These are phyloP conservation scores for Stictonetta naevosa DNA, from an alignment of 2,113 vertebrate species.

Conservation along the genomic window DNA sequence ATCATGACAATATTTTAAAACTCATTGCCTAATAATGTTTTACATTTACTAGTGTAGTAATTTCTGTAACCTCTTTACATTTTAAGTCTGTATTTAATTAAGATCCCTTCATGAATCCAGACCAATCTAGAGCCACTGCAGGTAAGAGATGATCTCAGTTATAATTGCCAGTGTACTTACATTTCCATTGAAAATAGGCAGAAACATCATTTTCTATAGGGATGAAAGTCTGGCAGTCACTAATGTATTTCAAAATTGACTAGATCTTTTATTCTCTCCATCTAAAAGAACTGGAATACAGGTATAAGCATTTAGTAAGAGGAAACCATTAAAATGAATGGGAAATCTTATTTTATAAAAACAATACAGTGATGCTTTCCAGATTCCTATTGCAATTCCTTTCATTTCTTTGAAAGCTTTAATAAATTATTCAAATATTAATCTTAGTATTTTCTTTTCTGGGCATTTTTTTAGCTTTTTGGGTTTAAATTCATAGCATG, in stretches of 20 bases:
- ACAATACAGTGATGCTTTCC: constrained; percentile 34
- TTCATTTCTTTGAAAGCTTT: background rate
- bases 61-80: background rate
- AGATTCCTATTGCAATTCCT: constrained; percentile 27
- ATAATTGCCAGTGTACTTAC: background rate
- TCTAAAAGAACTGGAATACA: background rate
- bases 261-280: background rate
- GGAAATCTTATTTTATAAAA: constrained; percentile 37
- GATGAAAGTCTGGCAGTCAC: background rate
- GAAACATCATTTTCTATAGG: background rate
- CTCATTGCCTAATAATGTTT: background rate
- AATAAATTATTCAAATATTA: background rate
- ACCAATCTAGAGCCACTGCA: background rate
- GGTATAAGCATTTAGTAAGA: background rate
- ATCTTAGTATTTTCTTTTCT: background rate
- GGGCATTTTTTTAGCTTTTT: constrained; percentile 15
- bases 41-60: background rate
- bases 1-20: background rate
- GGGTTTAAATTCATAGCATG: constrained; percentile 24
- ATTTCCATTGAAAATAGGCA: background rate
- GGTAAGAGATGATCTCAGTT: background rate
- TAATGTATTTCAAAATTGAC: background rate
- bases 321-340: constrained; percentile 34
- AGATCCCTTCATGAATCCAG: background rate
- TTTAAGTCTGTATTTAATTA: background rate